Conservation (phyloP, 1,140 invertebrate species). For the Nephila pilipes region DNA sequence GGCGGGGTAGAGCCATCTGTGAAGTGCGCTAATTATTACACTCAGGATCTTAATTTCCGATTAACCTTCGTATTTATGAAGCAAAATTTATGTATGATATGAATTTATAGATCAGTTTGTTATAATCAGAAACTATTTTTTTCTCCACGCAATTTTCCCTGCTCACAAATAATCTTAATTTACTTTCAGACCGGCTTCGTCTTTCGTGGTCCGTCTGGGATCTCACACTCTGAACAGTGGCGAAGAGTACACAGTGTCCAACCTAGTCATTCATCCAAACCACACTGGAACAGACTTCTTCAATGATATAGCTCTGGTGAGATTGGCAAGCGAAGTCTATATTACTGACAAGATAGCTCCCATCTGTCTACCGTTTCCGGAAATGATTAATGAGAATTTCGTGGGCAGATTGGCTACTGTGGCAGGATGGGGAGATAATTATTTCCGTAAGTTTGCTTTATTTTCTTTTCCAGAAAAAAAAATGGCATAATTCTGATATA, state of each 20-base stretch:
- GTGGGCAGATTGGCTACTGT: constrained; percentile 46
- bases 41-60: too few relatives aligned
- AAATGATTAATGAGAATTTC: background rate
- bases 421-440: constrained; percentile 60
- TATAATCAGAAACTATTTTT: too few relatives aligned
- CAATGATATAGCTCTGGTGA: constrained; percentile 70
- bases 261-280: constrained; percentile 45
- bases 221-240: constrained; percentile 52
- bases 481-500: too few relatives aligned
- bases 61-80: too few relatives aligned
- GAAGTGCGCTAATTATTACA: too few relatives aligned
- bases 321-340: constrained; percentile 18
- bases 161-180: too few relatives aligned
- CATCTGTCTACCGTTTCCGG: constrained; percentile 50
- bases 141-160: too few relatives aligned
- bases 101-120: too few relatives aligned
- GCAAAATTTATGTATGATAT: too few relatives aligned
- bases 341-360: constrained; percentile 61
- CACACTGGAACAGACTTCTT: constrained; percentile 55
- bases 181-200: constrained; percentile 39
- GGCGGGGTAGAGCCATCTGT: too few relatives aligned
- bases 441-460: constrained; percentile 33
- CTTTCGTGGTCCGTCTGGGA: constrained; percentile 62
- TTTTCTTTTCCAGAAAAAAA: too few relatives aligned
- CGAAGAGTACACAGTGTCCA: constrained; percentile 68